Conservation (phyloP, 2,888 invertebrate genomes). For the Ctenicera cuprea region DNA sequence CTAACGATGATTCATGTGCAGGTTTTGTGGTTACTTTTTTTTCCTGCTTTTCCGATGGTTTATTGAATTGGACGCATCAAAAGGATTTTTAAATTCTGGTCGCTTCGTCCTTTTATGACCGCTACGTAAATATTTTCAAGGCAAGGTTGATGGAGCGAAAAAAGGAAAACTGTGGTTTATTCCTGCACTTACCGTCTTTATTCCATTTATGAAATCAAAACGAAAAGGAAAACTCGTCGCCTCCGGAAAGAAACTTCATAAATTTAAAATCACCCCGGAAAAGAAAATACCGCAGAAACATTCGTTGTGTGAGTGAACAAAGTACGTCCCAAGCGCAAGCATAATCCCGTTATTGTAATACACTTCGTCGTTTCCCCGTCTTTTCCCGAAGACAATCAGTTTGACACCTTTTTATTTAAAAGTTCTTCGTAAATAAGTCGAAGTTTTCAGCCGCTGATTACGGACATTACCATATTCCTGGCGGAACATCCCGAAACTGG, state of each 20-base stretch:
- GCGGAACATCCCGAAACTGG: neutral
- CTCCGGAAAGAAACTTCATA: slow-evolving; percentile 29
- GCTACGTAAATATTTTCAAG: neutral
- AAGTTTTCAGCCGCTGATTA: slow-evolving; percentile 25
- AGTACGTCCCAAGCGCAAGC: slow-evolving; percentile 58
- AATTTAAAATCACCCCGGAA: slow-evolving; percentile 60
- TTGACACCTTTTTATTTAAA: slow-evolving; percentile 55
- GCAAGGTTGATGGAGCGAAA: neutral
- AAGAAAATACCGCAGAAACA: slow-evolving; percentile 59
- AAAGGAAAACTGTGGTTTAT: neutral
- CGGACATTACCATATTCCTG: slow-evolving; percentile 28
- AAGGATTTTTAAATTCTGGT: slow-evolving; percentile 11
- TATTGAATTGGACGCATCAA: slow-evolving; percentile 24
- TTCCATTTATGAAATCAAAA: slow-evolving; percentile 16
- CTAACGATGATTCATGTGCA: slow-evolving; percentile 43
- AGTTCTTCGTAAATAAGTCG: slow-evolving; percentile 24
- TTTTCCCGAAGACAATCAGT: slow-evolving; percentile 59
- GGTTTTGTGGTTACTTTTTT: slow-evolving; percentile 30
- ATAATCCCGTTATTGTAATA: slow-evolving; percentile 67
- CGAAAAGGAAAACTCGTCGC: slow-evolving; percentile 24
- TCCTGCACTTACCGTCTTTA: neutral
- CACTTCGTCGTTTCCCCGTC: slow-evolving; percentile 58
- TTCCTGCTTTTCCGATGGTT: slow-evolving; percentile 10
- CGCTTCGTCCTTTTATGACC: neutral
- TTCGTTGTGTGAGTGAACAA: slow-evolving; percentile 20